Percentiles rank a stretch among this genome's conserved stretches.
phyloP scores from a whole-genome alignment of 2,113 vertebrate genomes.

The Genyomyrus donnyi region DNA sequence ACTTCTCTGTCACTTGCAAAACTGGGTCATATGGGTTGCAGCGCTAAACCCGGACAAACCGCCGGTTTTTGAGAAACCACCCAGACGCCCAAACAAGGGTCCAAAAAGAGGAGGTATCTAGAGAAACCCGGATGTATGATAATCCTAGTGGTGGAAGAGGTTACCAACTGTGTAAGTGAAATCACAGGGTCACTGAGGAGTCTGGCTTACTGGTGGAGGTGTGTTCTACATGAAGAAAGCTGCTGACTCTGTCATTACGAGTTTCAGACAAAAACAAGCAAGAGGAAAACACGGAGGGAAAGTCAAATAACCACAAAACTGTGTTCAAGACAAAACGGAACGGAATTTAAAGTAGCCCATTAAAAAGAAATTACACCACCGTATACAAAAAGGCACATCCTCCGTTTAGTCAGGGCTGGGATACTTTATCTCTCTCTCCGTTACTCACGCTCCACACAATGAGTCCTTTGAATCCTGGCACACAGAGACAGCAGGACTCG shows the following conservation, averaged over 20 bases:
- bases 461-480: neutral
- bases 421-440: neutral
- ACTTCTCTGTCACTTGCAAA: neutral
- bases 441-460: neutral
- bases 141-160: neutral
- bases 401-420: neutral
- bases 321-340: neutral
- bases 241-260: neutral
- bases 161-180: neutral
- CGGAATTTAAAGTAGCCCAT: neutral
- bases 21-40: neutral
- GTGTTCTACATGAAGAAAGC: neutral
- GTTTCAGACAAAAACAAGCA: neutral
- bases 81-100: no score
- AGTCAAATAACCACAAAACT: neutral
- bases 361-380: neutral
- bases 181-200: neutral
- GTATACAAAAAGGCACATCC: neutral
- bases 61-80: no score
- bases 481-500: neutral
- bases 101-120: neutral
- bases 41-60: neutral
- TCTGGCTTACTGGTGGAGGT: neutral
- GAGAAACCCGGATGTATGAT: neutral
- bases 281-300: neutral